Base-by-base conservation (phyloP, 2,113 vertebrate species). In the Dipodomys merriami region DNA sequence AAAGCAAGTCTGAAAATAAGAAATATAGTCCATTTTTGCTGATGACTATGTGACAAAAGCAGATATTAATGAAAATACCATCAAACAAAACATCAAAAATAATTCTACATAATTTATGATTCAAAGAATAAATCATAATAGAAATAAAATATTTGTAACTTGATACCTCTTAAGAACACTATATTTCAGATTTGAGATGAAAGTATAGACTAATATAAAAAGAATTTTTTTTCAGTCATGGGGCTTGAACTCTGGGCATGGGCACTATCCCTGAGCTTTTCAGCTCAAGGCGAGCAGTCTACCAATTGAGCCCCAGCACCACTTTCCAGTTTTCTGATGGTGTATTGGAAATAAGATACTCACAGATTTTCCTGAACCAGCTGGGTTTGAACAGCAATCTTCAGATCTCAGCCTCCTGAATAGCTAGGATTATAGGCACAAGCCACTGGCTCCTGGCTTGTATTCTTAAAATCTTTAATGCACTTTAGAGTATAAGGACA, bases 401-500 rank as follows among this genome's bases (percentile, higher is more conserved):
- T 39, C 39, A 39, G 39, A 39, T 39, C 39, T 39, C 39, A 39
- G 39, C 39, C 39, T 39, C 39, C 39, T 39, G 39, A 39, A 39
- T 39, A 39, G 39, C 39, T 39, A 39, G 39, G 39, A 39, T 39
- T 39, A 39, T 39, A 39, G 39, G 39, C 39, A 39, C 39, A 4
- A 39, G 5, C 39, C 39, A 39, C 39, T 39, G 39, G 39, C 5
- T 1, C 39, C 39, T 39, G 85, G 57, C 64, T 13, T 60, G 20
- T 72, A 82, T 72, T 91, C 57, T 91, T 86, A 74, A 88, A 72
- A 60, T 60, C 11, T 67, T 92, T 84, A 20, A 64, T 65, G 49
- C 30, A 76, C 16, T 83, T 79, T 71, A 89, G 9, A 6, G 33
- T 46, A 20, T 87, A 69, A 86, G 81, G 25, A 62, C 57, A 89